Evolutionary conservation across 2,113 vertebrate species (phyloP).

Genomic region (Xiphophorus hellerii): DNA sequence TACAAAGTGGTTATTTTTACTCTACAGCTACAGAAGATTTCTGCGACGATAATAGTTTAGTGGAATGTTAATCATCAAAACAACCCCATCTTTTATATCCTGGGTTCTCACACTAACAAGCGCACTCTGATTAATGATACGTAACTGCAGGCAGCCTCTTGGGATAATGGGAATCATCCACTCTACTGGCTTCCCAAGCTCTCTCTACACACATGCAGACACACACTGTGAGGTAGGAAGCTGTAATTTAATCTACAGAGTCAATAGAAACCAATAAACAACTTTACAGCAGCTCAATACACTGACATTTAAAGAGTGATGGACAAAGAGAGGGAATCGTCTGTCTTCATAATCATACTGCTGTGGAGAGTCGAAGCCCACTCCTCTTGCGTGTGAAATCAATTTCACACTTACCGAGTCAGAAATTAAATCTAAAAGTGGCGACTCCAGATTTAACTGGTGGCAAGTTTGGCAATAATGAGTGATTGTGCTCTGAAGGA

Average conservation of each 20-base stretch:
- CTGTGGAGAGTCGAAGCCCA: not conserved
- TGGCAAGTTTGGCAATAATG: not conserved
- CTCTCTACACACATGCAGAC: not conserved
- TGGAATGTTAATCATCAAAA: not conserved
- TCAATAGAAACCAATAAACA: not conserved
- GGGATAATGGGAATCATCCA: not conserved
- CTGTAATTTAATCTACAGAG: not conserved
- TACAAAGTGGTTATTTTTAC: too few relatives aligned
- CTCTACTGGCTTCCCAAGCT: slow-evolving; percentile 3
- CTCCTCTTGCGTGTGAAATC: not conserved
- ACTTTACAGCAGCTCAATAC: not conserved
- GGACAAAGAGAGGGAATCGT: not conserved
- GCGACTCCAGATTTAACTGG: not conserved
- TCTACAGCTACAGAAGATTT: not conserved
- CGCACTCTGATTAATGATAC: not conserved
- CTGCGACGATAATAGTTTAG: not conserved
- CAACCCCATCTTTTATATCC: not conserved
- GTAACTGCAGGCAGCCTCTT: not conserved
- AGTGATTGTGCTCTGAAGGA: not conserved
- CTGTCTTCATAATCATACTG: not conserved
- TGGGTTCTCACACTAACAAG: not conserved
- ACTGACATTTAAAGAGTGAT: not conserved
- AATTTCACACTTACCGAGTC: not conserved
- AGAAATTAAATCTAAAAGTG: not conserved
- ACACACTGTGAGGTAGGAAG: not conserved